phyloP scores from a whole-genome alignment of 2,113 vertebrate species.

The Pseudorectes ferrugineus region DNA sequence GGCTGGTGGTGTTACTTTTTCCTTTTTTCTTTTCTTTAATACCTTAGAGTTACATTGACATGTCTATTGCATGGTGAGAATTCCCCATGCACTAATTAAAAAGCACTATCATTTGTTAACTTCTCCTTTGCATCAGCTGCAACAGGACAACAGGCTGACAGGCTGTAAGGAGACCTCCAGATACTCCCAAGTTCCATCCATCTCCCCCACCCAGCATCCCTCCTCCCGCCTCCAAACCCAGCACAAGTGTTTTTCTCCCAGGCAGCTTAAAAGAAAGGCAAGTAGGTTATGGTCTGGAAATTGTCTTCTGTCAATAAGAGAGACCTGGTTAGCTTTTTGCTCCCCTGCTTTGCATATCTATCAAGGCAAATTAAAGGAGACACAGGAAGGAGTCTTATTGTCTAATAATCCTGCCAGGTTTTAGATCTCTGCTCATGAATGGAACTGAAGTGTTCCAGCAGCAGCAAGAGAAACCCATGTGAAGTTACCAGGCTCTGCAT shows the following conservation, averaged over 20 bases:
- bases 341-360: constrained; percentile 32
- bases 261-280: neutral
- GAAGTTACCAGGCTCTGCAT: neutral
- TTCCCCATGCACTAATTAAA: constrained; percentile 27
- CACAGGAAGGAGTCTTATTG: constrained; percentile 11
- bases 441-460: neutral
- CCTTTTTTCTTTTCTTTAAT: neutral
- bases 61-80: neutral
- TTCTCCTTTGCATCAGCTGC: constrained; percentile 1
- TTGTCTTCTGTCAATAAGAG: constrained; percentile 37
- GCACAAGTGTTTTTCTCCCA: neutral
- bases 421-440: neutral
- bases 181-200: neutral
- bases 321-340: constrained; percentile 19
- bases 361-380: constrained; percentile 50
- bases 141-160: neutral
- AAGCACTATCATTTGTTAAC: constrained; percentile 25
- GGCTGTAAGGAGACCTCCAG: neutral
- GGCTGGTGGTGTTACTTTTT: neutral
- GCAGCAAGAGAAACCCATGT: neutral
- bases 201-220: neutral
- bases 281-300: neutral
- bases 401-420: constrained; percentile 9
- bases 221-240: neutral
- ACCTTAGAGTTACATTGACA: neutral